These are phyloP conservation scores for Drosophila yakuba DNA, from an alignment of 1,140 invertebrate genomes.

Conservation along the genomic window DNA sequence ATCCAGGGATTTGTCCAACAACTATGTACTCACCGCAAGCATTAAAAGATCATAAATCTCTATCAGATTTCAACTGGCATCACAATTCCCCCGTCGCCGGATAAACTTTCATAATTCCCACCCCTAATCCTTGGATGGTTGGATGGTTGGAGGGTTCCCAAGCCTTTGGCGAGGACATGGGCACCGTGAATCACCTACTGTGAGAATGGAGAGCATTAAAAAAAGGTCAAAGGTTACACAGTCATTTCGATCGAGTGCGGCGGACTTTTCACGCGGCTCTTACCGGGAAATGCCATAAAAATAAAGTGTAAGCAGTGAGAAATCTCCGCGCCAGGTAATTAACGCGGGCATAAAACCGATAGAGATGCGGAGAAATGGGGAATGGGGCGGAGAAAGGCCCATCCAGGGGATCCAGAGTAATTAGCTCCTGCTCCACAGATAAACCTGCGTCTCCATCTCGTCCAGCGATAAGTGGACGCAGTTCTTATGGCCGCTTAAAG, in stretches of 20 bases:
- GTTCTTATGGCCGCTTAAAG: slow-evolving; percentile 69
- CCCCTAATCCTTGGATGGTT: slow-evolving; percentile 23
- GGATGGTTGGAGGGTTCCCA: slow-evolving; percentile 3
- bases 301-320: slow-evolving; percentile 60
- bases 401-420: slow-evolving; percentile 44
- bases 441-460: slow-evolving; percentile 19
- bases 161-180: slow-evolving; percentile 30
- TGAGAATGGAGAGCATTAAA: slow-evolving; percentile 39
- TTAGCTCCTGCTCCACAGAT: slow-evolving; percentile 52
- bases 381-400: slow-evolving; percentile 3
- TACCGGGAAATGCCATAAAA: slow-evolving; percentile 70
- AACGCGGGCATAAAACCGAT: slow-evolving; percentile 65
- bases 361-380: slow-evolving; percentile 5
- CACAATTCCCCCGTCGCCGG: slow-evolving; percentile 5
- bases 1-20: background rate
- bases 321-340: slow-evolving; percentile 70
- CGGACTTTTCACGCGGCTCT: slow-evolving; percentile 77
- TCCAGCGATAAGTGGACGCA: slow-evolving; percentile 61
- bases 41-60: slow-evolving; percentile 41
- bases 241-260: slow-evolving; percentile 42
- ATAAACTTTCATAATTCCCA: slow-evolving; percentile 26
- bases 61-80: slow-evolving; percentile 19
- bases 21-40: slow-evolving; percentile 14
- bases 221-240: slow-evolving; percentile 43
- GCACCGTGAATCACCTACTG: slow-evolving; percentile 1